Conservation (phyloP, 2,888 invertebrate species). For the Torymus tubicola region DNA sequence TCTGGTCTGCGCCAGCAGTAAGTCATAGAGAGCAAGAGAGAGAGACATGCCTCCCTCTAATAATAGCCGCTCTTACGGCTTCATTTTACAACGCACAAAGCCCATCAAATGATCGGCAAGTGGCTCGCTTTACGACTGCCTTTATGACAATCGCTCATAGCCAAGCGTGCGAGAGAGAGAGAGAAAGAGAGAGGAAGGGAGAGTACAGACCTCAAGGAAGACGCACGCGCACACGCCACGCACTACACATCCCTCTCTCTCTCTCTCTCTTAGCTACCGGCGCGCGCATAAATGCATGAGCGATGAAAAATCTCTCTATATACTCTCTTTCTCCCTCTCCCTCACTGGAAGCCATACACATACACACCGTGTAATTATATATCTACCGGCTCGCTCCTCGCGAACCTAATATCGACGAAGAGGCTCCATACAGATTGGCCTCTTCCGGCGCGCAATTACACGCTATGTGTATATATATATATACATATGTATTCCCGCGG, state of each 20-base stretch:
- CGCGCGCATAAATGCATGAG: slow-evolving; percentile 36
- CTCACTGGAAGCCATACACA: background rate
- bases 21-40: slow-evolving; percentile 33
- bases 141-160: slow-evolving; percentile 50
- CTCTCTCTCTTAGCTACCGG: background rate
- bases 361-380: slow-evolving; percentile 43
- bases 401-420: slow-evolving; percentile 5
- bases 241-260: slow-evolving; percentile 4
- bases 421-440: slow-evolving; percentile 32
- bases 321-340: background rate
- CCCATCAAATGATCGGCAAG: slow-evolving; percentile 55
- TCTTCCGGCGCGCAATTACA: slow-evolving; percentile 39
- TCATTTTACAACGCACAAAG: slow-evolving; percentile 55
- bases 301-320: slow-evolving; percentile 42
- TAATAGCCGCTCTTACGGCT: slow-evolving; percentile 54
- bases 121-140: slow-evolving; percentile 54
- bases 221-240: no score
- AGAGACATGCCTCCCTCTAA: slow-evolving; percentile 38
- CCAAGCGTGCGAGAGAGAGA: no score
- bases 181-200: background rate
- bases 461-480: background rate
- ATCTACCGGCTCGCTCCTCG: no score
- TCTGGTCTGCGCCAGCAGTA: slow-evolving; percentile 34
- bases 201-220: background rate
- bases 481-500: background rate